Base-by-base conservation (phyloP, 1,140 invertebrate genomes). In the Armadillidium nasatum region DNA sequence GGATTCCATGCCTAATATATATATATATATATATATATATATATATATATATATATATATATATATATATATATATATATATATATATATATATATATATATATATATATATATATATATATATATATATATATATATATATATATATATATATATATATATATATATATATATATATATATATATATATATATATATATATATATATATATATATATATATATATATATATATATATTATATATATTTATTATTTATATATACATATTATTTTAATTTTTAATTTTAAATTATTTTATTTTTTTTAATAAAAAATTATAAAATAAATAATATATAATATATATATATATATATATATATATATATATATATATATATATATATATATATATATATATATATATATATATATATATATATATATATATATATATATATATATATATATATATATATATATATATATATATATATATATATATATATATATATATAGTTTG, bases 161-260 rank as follows among this genome's bases (percentile, higher is more conserved):
- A 60, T n/a, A 60, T 60, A 60, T 60, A 60, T 60, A 60, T 60
- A 60, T 60, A 60, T 60, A 60, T 60, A 60, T n/a, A 60, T 60
- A 60, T 60, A 60, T 60, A 60, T 60, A 60, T 60, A 21, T 60
- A 60, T 60, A 60, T 60, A 60, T 60, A 60, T 60, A 60, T 60
- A 60, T 21, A 60, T 60, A 60, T 60, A 60, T 60, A 60, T 33
- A 33, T 33, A 33, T 33, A 6, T 33, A 33, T 33, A 33, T 33
- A 33, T 1, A 33, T 33, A 33, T 1, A 33, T 33, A 33, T 33
- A 33, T 33, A 33, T 33, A 33, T 33, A 33, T 3, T 33, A 33
- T 33, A 33, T 33, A 33, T 33, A 33, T 33, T 3, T 33, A 33
- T 33, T 33, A 33, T 33, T 3, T 33, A 33, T 33, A 33, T 33